These are phyloP conservation scores for Alentia gelatinosa DNA, from an alignment of 2,888 invertebrate species.

Conservation along the genomic window DNA sequence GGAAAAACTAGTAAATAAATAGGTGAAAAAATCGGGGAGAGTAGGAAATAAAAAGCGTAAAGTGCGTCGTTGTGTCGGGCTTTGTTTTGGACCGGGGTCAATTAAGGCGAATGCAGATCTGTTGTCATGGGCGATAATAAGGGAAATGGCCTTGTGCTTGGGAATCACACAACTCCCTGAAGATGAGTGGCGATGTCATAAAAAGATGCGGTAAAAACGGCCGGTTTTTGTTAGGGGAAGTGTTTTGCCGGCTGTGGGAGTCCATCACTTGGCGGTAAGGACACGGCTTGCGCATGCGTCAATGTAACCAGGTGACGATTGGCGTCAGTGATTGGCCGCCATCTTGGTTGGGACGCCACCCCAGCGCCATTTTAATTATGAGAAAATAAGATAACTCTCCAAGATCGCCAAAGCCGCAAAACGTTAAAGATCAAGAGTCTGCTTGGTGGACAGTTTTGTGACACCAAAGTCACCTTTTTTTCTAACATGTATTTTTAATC, in stretches of 20 bases:
- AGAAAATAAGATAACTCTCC: background rate
- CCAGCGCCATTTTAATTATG: conserved; percentile 13
- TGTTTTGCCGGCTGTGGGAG: background rate
- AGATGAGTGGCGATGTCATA: conserved; percentile 12
- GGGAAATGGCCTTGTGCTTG: conserved; percentile 29
- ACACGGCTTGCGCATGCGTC: background rate
- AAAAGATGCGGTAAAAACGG: background rate
- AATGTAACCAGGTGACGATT: background rate
- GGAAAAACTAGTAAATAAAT: no score
- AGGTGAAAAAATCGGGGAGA: background rate
- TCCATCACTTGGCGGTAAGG: background rate
- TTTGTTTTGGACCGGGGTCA: conserved; percentile 31
- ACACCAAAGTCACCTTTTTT: background rate
- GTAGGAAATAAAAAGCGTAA: background rate
- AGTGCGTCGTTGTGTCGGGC: background rate
- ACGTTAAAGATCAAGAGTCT: background rate
- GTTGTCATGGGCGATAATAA: conserved; percentile 32
- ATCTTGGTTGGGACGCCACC: background rate
- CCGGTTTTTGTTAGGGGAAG: background rate
- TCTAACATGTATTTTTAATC: background rate
- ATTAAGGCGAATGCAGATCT: conserved; percentile 4
- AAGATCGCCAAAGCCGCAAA: background rate
- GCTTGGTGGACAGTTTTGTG: background rate
- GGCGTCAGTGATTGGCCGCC: conserved; percentile 29
- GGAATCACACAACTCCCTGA: conserved; percentile 29